Percentiles rank a stretch among this genome's conserved stretches.
These are phyloP conservation scores for Rhinoderma darwinii DNA, from an alignment of 2,113 vertebrate species.

Conservation along the genomic window DNA sequence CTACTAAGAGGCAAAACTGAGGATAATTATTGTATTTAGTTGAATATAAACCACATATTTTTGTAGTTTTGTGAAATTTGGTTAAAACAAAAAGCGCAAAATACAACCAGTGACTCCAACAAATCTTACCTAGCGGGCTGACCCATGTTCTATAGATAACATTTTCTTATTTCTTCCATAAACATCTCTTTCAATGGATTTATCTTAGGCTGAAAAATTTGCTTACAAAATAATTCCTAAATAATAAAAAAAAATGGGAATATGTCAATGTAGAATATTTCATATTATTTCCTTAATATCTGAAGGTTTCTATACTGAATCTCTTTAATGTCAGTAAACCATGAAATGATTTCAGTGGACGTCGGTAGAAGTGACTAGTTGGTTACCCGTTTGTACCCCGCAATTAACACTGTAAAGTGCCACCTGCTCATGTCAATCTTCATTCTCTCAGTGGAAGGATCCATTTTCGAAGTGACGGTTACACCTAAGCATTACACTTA, in stretches of 20 bases:
- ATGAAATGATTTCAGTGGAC: background rate
- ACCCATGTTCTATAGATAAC: too few relatives aligned
- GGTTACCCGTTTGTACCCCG: conserved; percentile 19
- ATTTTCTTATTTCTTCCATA: too few relatives aligned
- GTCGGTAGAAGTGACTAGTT: conserved; percentile 16
- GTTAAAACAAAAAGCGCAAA: too few relatives aligned
- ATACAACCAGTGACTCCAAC: too few relatives aligned
- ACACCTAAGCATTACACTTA: conserved; percentile 43
- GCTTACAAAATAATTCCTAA: background rate
- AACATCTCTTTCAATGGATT: too few relatives aligned
- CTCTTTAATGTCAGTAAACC: background rate
- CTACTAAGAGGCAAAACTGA: background rate
- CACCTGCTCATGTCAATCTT: conserved; percentile 45
- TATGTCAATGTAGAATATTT: background rate
- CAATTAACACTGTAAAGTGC: conserved; percentile 40
- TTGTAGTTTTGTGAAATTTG: too few relatives aligned
- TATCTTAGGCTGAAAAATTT: too few relatives aligned
- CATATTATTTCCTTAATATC: background rate
- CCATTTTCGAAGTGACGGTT: conserved; percentile 53
- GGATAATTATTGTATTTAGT: too few relatives aligned
- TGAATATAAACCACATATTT: too few relatives aligned
- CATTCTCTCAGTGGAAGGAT: conserved; percentile 57
- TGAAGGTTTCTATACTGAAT: background rate
- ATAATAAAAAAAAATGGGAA: background rate
- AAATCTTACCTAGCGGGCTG: too few relatives aligned